These are phyloP conservation scores for Chaenogobius annularis DNA, from an alignment of 2,113 vertebrate species.

Conservation along the genomic window DNA sequence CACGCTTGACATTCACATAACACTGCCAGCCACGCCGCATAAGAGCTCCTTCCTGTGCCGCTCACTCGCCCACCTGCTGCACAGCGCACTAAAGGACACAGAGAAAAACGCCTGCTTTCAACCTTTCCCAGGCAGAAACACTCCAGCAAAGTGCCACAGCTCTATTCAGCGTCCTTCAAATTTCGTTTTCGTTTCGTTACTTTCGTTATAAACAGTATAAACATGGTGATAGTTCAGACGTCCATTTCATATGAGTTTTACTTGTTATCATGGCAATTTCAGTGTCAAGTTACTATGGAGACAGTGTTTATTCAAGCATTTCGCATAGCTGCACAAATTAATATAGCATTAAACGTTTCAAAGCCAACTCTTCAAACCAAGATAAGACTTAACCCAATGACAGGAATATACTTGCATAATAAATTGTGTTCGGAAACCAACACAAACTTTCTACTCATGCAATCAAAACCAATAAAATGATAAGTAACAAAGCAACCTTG, in stretches of 20 bases:
- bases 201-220: not conserved
- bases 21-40: constrained; percentile 24
- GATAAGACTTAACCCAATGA: too few relatives aligned
- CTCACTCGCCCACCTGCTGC: constrained; percentile 54
- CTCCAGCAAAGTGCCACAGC: constrained; percentile 33
- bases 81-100: not conserved
- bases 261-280: not conserved
- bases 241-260: not conserved
- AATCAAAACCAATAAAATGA: not conserved
- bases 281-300: not conserved
- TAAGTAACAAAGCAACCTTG: not conserved
- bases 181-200: not conserved
- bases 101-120: constrained; percentile 41
- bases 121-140: constrained; percentile 41
- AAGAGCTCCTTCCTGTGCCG: constrained; percentile 47
- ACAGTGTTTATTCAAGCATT: not conserved
- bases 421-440: not conserved
- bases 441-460: not conserved
- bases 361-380: too few relatives aligned
- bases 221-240: not conserved
- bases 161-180: constrained; percentile 24
- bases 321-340: not conserved
- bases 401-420: not conserved
- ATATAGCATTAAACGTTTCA: not conserved
- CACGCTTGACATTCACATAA: constrained; percentile 47